Evolutionary conservation across 92 coral and sea anemone genomes (phyloP), one percentile per base, ranked within the genome.

Genomic region (Zoanthus sansibaricus): DNA sequence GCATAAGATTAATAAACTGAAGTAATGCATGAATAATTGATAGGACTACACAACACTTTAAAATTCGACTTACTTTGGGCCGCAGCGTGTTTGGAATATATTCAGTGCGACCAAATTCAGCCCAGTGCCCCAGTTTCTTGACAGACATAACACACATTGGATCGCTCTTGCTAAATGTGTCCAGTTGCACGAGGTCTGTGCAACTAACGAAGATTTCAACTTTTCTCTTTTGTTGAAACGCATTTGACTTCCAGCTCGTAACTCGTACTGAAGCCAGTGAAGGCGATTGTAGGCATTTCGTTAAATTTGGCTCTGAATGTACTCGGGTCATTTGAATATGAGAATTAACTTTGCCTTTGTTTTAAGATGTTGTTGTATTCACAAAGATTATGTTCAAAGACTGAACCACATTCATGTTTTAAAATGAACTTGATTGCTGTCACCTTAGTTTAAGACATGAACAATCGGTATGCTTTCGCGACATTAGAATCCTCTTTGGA

Each of bases 31-130:
- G 55, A 49, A 49, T 7, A 49, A 11, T 11, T 3, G 55, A 9
- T 49, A 49, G 55, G 12, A 49, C 7, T 49, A 11, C 55, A 49
- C 55, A 49, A 11, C 2, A 37, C 7, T 49, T 12, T 17, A 21
- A 77, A 68, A 80, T 45, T 68, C 7, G 9, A 66, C 87, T 51
- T 88, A 97, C 99, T 94, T 91, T 90, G 18, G 99, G 97, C 59
- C 94, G 92, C 9, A 94, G 91, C 14, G 88, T 92, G 82, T 97
- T 97, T 11, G 98, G 98, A 37, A 97, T 87, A 2, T 97, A 97
- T 68, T 97, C 99, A 3, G 99, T 95, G 59, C 99, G 83, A 37
- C 98, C 99, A 67, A 86, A 92, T 67, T 97, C 98, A 61, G 95
- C 94, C 98, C 99, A 97, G 45, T 97, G 95, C 0, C 99, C 98